Conservation (phyloP, 2,797 vertebrate genomes). For the Anas acuta region DNA sequence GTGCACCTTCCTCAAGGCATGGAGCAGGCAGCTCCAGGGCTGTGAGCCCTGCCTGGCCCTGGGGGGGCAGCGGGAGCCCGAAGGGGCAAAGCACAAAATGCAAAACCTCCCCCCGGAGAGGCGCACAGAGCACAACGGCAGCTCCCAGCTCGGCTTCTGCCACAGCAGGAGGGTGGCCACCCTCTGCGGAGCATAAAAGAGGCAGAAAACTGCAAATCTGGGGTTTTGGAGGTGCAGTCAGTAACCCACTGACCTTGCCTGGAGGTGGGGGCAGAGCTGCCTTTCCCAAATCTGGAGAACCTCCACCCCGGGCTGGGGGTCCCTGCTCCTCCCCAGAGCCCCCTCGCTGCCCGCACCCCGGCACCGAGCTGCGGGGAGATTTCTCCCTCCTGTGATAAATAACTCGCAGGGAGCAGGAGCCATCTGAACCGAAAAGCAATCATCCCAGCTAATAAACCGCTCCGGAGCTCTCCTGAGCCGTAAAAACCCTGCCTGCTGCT, state of each 20-base stretch:
- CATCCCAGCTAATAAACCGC: rapidly evolving
- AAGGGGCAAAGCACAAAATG: neutral
- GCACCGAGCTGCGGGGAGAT: neutral
- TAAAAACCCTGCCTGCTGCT: too few relatives aligned
- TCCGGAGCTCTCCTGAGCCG: neutral
- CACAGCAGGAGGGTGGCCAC: rapidly evolving
- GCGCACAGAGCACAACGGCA: neutral
- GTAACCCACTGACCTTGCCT: too few relatives aligned
- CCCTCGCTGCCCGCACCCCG: too few relatives aligned
- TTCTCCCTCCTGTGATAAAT: neutral
- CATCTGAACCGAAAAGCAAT: rapidly evolving
- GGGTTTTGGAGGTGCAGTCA: neutral
- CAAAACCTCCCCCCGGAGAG: neutral
- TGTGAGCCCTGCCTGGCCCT: neutral
- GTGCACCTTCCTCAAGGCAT: rapidly evolving
- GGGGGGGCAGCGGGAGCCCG: neutral
- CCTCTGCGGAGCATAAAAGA: too few relatives aligned
- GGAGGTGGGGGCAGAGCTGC: neutral
- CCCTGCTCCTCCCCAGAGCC: neutral
- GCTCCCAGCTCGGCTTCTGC: neutral
- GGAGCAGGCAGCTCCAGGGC: too few relatives aligned
- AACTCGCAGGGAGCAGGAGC: neutral
- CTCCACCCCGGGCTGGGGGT: neutral
- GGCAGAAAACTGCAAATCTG: neutral
- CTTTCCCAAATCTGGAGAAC: neutral